phyloP scores from a whole-genome alignment of 2,113 vertebrate species.

The Oryzias woworae region DNA sequence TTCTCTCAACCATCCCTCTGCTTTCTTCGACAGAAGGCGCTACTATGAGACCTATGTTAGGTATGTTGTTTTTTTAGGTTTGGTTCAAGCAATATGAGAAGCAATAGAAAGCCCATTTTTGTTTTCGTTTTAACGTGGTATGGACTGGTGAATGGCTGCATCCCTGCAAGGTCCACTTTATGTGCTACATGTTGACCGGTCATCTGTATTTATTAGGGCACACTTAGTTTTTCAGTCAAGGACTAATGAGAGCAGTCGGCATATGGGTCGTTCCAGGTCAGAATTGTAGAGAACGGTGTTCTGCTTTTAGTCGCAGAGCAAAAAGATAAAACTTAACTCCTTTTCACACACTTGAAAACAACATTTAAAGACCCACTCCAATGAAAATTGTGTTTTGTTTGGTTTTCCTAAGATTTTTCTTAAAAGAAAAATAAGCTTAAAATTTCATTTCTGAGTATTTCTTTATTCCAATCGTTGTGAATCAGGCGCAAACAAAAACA shows the following conservation, averaged over 20 bases:
- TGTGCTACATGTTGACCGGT: constrained; percentile 46
- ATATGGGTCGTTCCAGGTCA: constrained; percentile 16
- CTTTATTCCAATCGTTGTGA: too few species aligned
- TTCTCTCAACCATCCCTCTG: constrained; percentile 80
- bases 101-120: constrained; percentile 24
- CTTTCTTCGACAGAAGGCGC: constrained; percentile 91
- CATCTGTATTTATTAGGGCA: constrained; percentile 10
- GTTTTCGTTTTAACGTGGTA: constrained; percentile 35
- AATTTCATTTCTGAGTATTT: too few species aligned
- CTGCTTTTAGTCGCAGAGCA: too few species aligned
- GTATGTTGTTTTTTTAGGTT: constrained; percentile 82
- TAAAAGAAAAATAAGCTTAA: too few species aligned
- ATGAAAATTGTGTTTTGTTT: too few species aligned
- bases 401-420: too few species aligned
- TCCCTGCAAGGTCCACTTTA: constrained; percentile 37
- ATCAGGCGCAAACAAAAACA: too few species aligned
- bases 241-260: constrained; percentile 41
- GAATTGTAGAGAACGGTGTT: background rate
- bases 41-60: constrained; percentile 98
- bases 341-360: too few species aligned
- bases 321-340: too few species aligned
- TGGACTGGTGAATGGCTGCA: constrained; percentile 43
- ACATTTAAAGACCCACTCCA: too few species aligned
- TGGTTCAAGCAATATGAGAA: constrained; percentile 48
- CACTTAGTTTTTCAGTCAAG: constrained; percentile 16